Evolutionary conservation across 1,140 invertebrate species (phyloP), one percentile per base, ranked within the genome.

Genomic region (Pollicipes pollicipes): DNA sequence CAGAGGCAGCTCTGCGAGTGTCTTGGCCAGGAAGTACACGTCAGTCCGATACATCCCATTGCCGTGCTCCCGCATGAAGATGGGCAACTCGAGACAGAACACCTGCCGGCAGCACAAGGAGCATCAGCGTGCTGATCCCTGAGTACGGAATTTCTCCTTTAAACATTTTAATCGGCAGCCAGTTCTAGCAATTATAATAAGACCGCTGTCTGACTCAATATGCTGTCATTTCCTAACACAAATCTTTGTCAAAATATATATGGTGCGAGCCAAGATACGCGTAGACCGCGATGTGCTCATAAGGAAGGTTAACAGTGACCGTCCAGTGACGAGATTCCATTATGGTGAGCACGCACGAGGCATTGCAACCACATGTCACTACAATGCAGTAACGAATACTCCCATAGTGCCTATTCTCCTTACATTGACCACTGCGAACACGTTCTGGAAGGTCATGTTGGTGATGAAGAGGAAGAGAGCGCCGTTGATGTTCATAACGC

Each of bases 401-500:
- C 3, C 6, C 21, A n/a, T 64, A 27, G 6, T 27, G 26, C 24
- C 3, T 24, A 64, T 64, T n/a, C 27, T 76, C 84, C 88, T 88
- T 81, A 94, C 91, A 79, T 88, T 90, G 68, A 94, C 88, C 28
- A 94, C 92, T 67, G 90, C 88, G 77, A 90, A 91, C 17, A 92
- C 87, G 80, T 95, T 95, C 78, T 91, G 91, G 79, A 95, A 95
- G 13, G 91, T 97, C 88, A 93, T 91, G 79, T 94, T 95, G 6
- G 90, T 93, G 2, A 97, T 82, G 77, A 95, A 88, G 70, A 97
- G 85, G 77, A 96, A 97, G 29, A 97, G 83, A n/a, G 89, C 91
- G 68, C 95, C 95, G 78, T 96, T 97, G 71, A 97, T 93, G 78
- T 97, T 97, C 86, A 91, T 91, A 0, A 96, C 89, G 6, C 92